A percentile compares a stretch with the other conserved stretches of the same genome.
phyloP scores from a whole-genome alignment of 2,113 vertebrate genomes.

The Larimichthys polyactis region DNA sequence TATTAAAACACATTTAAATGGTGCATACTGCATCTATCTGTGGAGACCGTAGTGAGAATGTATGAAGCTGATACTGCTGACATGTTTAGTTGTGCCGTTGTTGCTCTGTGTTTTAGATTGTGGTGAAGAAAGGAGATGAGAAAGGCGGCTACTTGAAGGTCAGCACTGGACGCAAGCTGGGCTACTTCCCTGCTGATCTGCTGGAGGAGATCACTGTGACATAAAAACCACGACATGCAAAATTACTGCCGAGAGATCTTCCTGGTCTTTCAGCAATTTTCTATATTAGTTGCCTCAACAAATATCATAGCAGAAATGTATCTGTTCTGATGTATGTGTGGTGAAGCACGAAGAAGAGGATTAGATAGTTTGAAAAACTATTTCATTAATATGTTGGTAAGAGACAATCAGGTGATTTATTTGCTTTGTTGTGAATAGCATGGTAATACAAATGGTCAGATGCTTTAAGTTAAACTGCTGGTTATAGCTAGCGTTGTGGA shows the following conservation, averaged over 20 bases:
- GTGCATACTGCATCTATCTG: too few species aligned
- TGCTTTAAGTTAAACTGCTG: slow-evolving; percentile 1
- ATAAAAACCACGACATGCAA: slow-evolving; percentile 22
- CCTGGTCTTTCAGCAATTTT: not conserved
- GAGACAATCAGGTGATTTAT: slow-evolving; percentile 2
- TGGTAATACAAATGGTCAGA: not conserved
- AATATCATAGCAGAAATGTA: not conserved
- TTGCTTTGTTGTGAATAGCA: slow-evolving; percentile 10
- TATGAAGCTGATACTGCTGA: not conserved
- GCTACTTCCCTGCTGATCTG: slow-evolving; percentile 93
- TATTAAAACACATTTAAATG: not conserved
- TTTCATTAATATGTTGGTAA: not conserved
- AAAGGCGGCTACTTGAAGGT: slow-evolving; percentile 95
- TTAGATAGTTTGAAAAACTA: not conserved
- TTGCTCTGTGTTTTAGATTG: slow-evolving; percentile 85
- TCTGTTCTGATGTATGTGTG: slow-evolving; percentile 12
- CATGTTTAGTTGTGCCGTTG: not conserved
- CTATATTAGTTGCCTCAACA: not conserved
- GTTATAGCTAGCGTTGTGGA: not conserved
- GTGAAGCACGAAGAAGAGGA: not conserved
- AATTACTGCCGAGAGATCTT: not conserved
- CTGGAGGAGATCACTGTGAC: slow-evolving; percentile 89
- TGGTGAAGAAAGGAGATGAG: slow-evolving; percentile 97
- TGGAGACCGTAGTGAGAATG: not conserved
- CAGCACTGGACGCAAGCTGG: slow-evolving; percentile 95